Conservation (phyloP, 2,888 invertebrate species). For the Agrochola litura region DNA sequence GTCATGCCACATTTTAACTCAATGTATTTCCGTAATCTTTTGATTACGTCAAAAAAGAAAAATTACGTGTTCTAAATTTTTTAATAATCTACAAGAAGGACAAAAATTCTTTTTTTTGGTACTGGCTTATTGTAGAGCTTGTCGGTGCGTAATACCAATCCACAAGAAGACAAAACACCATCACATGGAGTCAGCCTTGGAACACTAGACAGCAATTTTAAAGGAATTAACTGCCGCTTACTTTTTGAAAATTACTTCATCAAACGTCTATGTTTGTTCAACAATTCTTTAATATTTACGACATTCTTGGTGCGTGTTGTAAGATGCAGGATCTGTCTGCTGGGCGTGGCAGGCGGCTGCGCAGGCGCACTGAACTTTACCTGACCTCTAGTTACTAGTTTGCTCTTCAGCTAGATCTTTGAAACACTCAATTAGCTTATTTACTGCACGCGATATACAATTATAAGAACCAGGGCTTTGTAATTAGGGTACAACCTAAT, state of each 20-base stretch:
- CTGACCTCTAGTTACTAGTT: constrained; percentile 75
- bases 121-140: neutral
- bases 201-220: constrained; percentile 23
- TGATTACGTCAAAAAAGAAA: too few relatives aligned
- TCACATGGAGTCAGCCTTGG: constrained; percentile 22
- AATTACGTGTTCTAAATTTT: too few relatives aligned
- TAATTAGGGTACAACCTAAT: constrained; percentile 35
- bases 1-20: too few relatives aligned
- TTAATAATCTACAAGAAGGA: too few relatives aligned
- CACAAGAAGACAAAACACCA: constrained; percentile 11
- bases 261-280: constrained; percentile 47
- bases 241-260: constrained; percentile 39
- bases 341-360: constrained; percentile 65
- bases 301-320: constrained; percentile 69
- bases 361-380: constrained; percentile 78
- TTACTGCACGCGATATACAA: constrained; percentile 56
- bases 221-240: constrained; percentile 9
- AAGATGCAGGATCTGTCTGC: constrained; percentile 66
- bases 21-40: too few relatives aligned
- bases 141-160: neutral
- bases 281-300: constrained; percentile 65
- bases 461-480: constrained; percentile 21
- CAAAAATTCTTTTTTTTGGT: too few relatives aligned
- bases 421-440: constrained; percentile 68
- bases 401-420: constrained; percentile 66